Conservation (phyloP, 2,797 vertebrate genomes). For the Mus minutoides region DNA sequence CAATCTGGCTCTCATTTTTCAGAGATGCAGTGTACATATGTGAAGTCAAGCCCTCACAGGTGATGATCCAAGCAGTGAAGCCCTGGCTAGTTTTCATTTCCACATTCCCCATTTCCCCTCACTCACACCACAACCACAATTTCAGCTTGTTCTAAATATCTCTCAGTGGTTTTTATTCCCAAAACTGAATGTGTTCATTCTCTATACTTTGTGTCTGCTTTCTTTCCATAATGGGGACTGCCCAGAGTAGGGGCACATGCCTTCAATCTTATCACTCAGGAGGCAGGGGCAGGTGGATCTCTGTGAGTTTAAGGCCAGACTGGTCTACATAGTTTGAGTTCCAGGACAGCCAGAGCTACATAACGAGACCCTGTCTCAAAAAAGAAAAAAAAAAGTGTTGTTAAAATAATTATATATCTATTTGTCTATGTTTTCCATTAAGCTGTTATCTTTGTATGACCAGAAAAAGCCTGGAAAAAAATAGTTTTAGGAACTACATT, state of each 20-base stretch:
- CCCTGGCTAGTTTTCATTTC: background rate
- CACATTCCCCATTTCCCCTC: too few relatives aligned
- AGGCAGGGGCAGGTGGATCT: background rate
- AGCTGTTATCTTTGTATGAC: background rate
- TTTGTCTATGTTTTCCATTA: background rate
- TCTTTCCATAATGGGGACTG: background rate
- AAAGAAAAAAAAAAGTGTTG: background rate
- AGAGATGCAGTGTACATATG: background rate
- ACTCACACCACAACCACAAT: rapidly evolving
- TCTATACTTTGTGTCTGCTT: background rate
- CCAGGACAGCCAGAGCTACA: background rate
- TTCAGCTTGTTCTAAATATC: background rate
- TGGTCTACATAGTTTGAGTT: background rate
- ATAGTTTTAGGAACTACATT: background rate
- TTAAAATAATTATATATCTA: background rate
- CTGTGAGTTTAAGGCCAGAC: background rate
- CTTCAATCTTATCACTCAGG: background rate
- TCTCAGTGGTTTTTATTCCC: background rate
- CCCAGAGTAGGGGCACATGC: background rate
- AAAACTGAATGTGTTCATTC: background rate
- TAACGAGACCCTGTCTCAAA: background rate
- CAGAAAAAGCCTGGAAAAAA: background rate
- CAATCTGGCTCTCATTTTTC: background rate
- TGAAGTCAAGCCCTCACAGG: background rate
- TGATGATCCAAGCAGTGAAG: background rate